Percentiles rank a stretch among this genome's conserved stretches.
phyloP scores from a whole-genome alignment of 1,140 invertebrate genomes.

The Charaxes varanes region DNA sequence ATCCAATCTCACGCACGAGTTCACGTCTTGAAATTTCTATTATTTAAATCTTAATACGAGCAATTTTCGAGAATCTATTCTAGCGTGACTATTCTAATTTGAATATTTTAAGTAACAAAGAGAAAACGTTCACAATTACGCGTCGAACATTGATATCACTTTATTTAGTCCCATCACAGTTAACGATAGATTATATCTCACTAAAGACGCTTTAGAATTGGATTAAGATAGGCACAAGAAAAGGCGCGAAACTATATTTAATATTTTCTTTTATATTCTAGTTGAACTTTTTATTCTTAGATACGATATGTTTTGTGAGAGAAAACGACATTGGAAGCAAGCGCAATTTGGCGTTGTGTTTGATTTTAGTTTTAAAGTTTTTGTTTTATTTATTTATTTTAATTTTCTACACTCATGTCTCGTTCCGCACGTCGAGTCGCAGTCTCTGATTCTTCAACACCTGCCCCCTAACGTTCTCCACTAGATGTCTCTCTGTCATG shows the following conservation, averaged over 20 bases:
- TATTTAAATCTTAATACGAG: constrained; percentile 20
- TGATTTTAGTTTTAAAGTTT: constrained; percentile 20
- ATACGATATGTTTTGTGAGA: constrained; percentile 65
- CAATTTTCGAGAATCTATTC: constrained; percentile 27
- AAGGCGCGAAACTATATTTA: constrained; percentile 57
- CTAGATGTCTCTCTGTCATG: constrained; percentile 63
- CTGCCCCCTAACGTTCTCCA: constrained; percentile 56
- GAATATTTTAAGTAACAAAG: constrained; percentile 21
- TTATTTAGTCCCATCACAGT: constrained; percentile 55
- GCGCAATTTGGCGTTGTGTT: constrained; percentile 63
- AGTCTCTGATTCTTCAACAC: constrained; percentile 66
- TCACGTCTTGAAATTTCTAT: not conserved
- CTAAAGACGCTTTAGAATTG: constrained; percentile 58
- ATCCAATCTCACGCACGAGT: constrained; percentile 3
- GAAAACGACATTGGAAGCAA: constrained; percentile 64
- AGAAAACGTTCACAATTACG: constrained; percentile 22
- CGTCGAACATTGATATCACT: constrained; percentile 26
- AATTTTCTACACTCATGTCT: constrained; percentile 47
- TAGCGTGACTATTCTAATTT: constrained; percentile 44
- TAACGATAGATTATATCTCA: constrained; percentile 32
- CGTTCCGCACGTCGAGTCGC: constrained; percentile 63
- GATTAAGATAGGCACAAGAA: constrained; percentile 65
- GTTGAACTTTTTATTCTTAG: constrained; percentile 50
- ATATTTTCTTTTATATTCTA: constrained; percentile 46
- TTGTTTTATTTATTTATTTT: constrained; percentile 21